Evolutionary conservation across 2,888 invertebrate genomes (phyloP).

Genomic region (Ctena decussata): DNA sequence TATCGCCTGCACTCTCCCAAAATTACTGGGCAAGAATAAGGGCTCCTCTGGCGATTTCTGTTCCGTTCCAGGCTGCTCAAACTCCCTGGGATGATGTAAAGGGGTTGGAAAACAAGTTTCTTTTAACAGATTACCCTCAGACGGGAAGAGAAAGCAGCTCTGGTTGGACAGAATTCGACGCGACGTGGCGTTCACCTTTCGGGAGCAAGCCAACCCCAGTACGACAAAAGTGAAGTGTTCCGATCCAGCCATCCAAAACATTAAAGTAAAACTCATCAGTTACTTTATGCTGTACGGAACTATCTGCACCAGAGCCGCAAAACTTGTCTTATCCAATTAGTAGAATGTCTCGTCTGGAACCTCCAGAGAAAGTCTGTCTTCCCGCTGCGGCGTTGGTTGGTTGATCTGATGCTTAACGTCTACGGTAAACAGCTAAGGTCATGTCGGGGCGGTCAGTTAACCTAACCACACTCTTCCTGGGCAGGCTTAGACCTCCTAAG

Average conservation of each 20-base stretch:
- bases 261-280: no score
- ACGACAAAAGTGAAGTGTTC: not conserved
- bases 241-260: not conserved
- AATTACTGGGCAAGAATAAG: not conserved
- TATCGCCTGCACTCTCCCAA: not conserved
- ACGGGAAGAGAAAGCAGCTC: not conserved
- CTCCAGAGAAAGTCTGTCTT: no score
- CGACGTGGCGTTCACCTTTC: not conserved
- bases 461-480: no score
- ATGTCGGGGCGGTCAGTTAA: no score
- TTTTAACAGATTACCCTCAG: not conserved
- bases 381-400: no score
- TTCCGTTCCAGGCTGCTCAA: not conserved
- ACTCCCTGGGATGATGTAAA: not conserved
- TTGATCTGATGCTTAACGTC: no score
- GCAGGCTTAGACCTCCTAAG: no score
- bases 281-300: no score
- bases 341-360: no score
- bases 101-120: not conserved
- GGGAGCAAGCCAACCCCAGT: not conserved
- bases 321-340: no score
- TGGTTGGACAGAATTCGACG: not conserved
- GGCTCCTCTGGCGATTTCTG: constrained; percentile 1
- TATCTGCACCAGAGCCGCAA: no score
- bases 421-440: no score